Evolutionary conservation across 2,113 vertebrate species (phyloP).

Genomic region (Phrynosoma blainvillii): DNA sequence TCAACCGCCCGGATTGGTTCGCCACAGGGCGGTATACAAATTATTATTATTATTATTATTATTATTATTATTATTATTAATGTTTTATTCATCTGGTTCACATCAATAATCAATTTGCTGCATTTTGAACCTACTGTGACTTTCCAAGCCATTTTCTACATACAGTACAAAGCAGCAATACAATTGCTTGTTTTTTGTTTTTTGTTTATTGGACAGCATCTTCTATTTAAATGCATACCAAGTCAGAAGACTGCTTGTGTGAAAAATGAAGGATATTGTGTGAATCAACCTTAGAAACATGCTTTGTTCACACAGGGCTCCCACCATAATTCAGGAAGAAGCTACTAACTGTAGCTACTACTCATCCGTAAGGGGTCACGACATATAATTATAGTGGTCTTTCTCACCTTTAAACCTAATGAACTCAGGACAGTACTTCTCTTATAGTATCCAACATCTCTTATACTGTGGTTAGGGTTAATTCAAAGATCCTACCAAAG

Average conservation of each 20-base stretch:
- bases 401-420: background rate
- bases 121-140: background rate
- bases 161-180: background rate
- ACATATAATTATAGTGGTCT: background rate
- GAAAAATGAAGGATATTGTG: background rate
- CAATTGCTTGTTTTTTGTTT: too few species aligned
- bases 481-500: constrained; percentile 13
- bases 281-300: background rate
- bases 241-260: background rate
- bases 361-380: background rate
- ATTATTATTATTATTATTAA: too few species aligned
- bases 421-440: background rate
- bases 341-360: background rate
- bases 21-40: too few species aligned
- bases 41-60: too few species aligned
- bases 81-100: background rate
- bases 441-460: constrained; percentile 1
- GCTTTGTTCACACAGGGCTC: background rate
- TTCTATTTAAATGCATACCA: background rate
- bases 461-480: background rate
- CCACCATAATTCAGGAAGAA: background rate
- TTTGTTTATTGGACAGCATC: background rate
- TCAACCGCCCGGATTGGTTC: too few species aligned
- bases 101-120: background rate
- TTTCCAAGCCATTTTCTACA: background rate